These are phyloP conservation scores for Morus bassanus DNA, from an alignment of 2,797 vertebrate species.

Conservation along the genomic window DNA sequence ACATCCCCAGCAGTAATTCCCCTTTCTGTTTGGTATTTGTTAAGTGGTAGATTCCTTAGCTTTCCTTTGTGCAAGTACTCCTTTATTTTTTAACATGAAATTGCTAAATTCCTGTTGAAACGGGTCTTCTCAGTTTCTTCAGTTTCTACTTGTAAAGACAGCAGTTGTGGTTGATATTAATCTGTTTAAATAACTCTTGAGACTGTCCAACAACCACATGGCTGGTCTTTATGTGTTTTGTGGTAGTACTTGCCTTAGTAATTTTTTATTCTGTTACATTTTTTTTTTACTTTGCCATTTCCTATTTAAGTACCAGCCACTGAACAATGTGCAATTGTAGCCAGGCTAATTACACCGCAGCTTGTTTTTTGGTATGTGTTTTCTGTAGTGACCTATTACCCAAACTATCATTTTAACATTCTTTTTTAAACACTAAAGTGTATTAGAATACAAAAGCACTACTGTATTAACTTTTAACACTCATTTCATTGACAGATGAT, in stretches of 20 bases:
- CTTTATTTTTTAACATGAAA: background rate
- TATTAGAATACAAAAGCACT: background rate
- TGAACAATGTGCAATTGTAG: background rate
- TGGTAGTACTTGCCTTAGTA: background rate
- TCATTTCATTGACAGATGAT: background rate
- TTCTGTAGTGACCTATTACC: background rate
- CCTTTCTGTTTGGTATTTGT: background rate
- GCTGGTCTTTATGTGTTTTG: background rate
- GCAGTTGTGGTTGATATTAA: background rate
- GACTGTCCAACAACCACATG: background rate
- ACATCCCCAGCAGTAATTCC: background rate
- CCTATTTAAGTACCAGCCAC: background rate
- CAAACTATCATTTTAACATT: background rate
- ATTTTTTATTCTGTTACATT: background rate
- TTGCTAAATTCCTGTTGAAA: background rate
- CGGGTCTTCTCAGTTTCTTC: too few species aligned
- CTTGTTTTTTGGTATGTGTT: background rate
- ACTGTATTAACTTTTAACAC: background rate
- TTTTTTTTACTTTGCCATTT: background rate
- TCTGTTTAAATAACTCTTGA: background rate
- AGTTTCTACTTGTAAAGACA: background rate
- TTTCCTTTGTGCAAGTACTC: background rate
- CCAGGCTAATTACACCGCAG: background rate
- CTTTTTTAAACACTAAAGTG: background rate
- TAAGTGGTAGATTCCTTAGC: background rate